Evolutionary conservation across 2,888 invertebrate species (phyloP).

Genomic region (Bombyx huttoni): DNA sequence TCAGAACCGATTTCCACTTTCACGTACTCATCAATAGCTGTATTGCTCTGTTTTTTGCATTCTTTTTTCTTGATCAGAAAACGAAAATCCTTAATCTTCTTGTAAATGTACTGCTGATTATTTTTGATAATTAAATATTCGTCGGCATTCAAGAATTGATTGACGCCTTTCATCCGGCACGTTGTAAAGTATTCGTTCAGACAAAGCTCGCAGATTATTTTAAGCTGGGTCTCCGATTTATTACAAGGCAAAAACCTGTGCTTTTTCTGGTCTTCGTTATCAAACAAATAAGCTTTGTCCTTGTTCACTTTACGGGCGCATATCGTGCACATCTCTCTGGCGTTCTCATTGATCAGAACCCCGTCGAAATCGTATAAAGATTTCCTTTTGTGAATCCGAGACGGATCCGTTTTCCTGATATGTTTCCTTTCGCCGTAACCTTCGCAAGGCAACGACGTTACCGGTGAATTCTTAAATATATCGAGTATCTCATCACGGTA

Average conservation of each 20-base stretch:
- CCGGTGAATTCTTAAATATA: conserved; percentile 61
- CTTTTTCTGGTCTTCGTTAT: conserved; percentile 57
- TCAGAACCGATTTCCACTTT: conserved; percentile 59
- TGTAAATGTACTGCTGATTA: conserved; percentile 60
- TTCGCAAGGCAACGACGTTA: conserved; percentile 44
- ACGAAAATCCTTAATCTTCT: conserved; percentile 26
- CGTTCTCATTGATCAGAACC: conserved; percentile 30
- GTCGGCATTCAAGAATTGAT: conserved; percentile 42
- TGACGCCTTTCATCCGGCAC: conserved; percentile 42
- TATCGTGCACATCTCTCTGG: conserved; percentile 49
- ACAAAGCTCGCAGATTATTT: conserved; percentile 53
- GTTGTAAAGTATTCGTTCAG: conserved; percentile 46
- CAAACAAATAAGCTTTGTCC: conserved; percentile 55
- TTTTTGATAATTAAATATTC: conserved; percentile 59
- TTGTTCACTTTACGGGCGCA: conserved; percentile 45
- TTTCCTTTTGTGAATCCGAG: conserved; percentile 39
- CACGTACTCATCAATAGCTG: conserved; percentile 36
- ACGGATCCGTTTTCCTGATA: conserved; percentile 55
- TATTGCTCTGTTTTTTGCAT: conserved; percentile 16
- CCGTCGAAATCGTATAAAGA: conserved; percentile 38
- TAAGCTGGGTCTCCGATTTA: conserved; percentile 42
- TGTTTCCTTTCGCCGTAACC: conserved; percentile 41
- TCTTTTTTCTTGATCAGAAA: conserved; percentile 13
- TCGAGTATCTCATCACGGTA: conserved; percentile 54
- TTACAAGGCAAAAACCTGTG: conserved; percentile 49